Evolutionary conservation across 2,113 vertebrate species (phyloP), one percentile per base, ranked within the genome.

Genomic region (Tenebrosternarchus preto): DNA sequence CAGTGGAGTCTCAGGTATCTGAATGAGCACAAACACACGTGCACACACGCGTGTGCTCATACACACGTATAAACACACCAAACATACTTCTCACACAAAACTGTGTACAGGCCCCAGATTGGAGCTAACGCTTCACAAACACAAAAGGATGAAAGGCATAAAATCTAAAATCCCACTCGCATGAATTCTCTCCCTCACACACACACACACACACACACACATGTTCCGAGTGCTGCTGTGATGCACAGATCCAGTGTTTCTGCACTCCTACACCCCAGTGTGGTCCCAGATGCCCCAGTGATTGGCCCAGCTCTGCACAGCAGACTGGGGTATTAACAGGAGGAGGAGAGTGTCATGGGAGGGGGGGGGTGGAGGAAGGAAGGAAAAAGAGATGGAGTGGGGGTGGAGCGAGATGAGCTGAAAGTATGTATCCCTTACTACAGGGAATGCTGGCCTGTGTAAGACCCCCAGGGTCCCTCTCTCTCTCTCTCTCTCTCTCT

Each of bases 241-340:
- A 64, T 25, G 63, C 73, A 82, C 82, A 79, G 78, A 85, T 78
- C 77, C 73, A 64, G 70, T 80, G 82, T 70, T 73, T 68, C 63
- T 76, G 73, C 81, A 80, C 75, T 25, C 79, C 77, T 77, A 77
- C 80, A 71, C 76, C 81, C 81, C 69, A 64, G 69, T 53, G 69
- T 57, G 78, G 80, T 83, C 83, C 81, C 86, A 85, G 83, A 85
- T 86, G 80, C 93, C 93, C 92, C 93, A 93, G 94, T 95, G 93
- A 94, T 95, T 95, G 93, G 93, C 91, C 89, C 89, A 84, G 90
- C 92, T 95, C 94, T 94, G 93, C 93, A 92, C 90, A 80, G 81
- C 83, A 90, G 90, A 90, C 90, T 92, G 84, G 88, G 92, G 82
- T 78, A 81, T 82, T 85, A 85, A 79, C 43, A 77, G 77, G 73